Evolutionary conservation across 1,140 invertebrate genomes (phyloP).

Genomic region (Akabosia matsudoensis): DNA sequence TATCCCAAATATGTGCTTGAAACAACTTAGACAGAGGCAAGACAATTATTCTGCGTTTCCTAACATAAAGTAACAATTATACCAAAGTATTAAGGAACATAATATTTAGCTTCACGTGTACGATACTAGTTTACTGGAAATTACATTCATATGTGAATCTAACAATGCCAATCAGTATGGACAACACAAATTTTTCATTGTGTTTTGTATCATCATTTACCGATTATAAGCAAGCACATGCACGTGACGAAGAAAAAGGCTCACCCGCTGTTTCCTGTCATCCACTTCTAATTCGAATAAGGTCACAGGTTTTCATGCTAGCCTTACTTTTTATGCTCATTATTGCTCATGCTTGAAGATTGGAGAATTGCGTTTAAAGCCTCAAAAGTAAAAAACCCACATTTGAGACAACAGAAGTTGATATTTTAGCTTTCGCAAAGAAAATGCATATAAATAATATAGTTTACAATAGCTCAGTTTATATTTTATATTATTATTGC

Average conservation of each 20-base stretch:
- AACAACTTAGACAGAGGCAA: too few species aligned
- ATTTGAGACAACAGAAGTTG: background rate
- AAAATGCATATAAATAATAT: background rate
- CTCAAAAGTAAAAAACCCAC: background rate
- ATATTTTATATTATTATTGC: background rate
- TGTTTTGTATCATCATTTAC: background rate
- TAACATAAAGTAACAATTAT: too few species aligned
- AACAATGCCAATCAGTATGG: background rate
- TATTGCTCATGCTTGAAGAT: background rate
- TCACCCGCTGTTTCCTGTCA: background rate
- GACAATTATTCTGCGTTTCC: too few species aligned
- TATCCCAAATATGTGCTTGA: too few species aligned
- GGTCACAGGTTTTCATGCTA: background rate
- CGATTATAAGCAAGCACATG: background rate
- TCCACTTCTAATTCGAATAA: background rate
- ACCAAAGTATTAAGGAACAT: too few species aligned
- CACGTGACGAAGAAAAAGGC: background rate
- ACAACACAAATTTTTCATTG: background rate
- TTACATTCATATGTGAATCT: too few species aligned
- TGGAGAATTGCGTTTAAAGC: too few species aligned
- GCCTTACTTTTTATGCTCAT: background rate
- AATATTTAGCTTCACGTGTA: too few species aligned
- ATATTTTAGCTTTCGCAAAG: too few species aligned
- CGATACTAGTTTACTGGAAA: too few species aligned
- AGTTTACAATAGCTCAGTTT: background rate